These are phyloP conservation scores for Antechinus stuartii DNA, from an alignment of 2,113 vertebrate species.

Conservation along the genomic window DNA sequence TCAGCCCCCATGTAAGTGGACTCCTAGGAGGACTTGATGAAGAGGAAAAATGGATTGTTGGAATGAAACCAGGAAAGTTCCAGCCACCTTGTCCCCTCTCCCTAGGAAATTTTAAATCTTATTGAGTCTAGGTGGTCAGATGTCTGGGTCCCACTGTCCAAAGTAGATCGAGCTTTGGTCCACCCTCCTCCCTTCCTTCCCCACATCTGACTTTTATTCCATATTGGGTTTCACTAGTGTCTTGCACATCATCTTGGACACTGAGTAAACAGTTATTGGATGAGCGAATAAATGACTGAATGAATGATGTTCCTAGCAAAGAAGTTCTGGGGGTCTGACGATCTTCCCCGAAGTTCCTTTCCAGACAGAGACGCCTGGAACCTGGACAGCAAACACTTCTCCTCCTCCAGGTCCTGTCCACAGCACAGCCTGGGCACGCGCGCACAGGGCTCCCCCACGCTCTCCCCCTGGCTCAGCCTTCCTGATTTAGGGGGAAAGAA, in stretches of 20 bases:
- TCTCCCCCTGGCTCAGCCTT: not conserved
- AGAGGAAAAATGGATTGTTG: not conserved
- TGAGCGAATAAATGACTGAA: not conserved
- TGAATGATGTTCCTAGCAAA: not conserved
- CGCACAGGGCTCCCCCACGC: not conserved
- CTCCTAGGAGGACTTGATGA: not conserved
- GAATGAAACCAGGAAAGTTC: not conserved
- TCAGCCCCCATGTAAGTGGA: not conserved
- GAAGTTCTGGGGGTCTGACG: slow-evolving; percentile 7
- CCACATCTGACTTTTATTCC: not conserved
- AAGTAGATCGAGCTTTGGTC: not conserved
- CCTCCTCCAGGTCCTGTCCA: not conserved
- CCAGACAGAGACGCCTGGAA: slow-evolving; percentile 11
- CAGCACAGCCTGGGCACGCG: not conserved
- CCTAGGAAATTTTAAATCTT: not conserved
- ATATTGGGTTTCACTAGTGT: not conserved
- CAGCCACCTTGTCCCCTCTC: not conserved
- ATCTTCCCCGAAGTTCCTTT: not conserved
- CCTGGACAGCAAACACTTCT: slow-evolving; percentile 27
- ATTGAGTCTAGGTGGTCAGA: not conserved
- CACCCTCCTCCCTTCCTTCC: not conserved
- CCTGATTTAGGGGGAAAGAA: not conserved
- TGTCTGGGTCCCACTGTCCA: slow-evolving; percentile 19
- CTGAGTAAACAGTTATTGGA: not conserved
- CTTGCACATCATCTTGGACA: not conserved